Percentiles rank a stretch among this genome's conserved stretches.
phyloP scores from a whole-genome alignment of 2,113 vertebrate genomes.

The Grammomys surdaster region DNA sequence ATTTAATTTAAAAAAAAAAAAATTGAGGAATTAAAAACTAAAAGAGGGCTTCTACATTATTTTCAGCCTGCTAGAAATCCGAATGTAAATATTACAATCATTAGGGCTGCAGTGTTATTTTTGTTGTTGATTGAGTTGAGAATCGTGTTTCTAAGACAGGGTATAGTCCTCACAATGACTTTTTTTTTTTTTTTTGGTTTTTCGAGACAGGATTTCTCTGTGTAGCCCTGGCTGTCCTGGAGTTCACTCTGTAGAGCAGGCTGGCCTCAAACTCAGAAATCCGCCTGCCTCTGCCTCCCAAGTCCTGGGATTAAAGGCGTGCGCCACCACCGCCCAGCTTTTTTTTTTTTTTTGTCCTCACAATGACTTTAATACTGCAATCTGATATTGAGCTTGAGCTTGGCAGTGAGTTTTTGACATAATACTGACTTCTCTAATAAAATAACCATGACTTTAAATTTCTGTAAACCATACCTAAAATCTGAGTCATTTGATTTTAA shows the following conservation, averaged over 20 bases:
- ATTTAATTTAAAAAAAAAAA: neutral
- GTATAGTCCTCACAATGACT: neutral
- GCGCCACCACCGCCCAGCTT: no score
- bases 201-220: no score
- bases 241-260: no score
- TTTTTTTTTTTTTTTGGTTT: no score
- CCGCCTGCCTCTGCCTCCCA: no score
- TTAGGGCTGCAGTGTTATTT: neutral
- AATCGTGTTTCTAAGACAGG: neutral
- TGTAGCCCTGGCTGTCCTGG: no score
- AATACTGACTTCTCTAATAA: slow-evolving; percentile 19
- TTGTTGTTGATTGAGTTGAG: neutral
- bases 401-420: neutral
- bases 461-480: slow-evolving; percentile 8
- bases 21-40: neutral
- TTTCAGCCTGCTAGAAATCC: neutral
- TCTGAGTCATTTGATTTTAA: neutral
- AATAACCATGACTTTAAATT: slow-evolving; percentile 27
- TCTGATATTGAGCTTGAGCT: neutral
- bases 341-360: no score
- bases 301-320: no score
- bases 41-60: neutral
- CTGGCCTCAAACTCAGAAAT: no score
- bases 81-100: neutral
- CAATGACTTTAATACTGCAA: slow-evolving; percentile 21